Base-by-base conservation (phyloP, 2,113 vertebrate genomes). In the Ellobius talpinus region DNA sequence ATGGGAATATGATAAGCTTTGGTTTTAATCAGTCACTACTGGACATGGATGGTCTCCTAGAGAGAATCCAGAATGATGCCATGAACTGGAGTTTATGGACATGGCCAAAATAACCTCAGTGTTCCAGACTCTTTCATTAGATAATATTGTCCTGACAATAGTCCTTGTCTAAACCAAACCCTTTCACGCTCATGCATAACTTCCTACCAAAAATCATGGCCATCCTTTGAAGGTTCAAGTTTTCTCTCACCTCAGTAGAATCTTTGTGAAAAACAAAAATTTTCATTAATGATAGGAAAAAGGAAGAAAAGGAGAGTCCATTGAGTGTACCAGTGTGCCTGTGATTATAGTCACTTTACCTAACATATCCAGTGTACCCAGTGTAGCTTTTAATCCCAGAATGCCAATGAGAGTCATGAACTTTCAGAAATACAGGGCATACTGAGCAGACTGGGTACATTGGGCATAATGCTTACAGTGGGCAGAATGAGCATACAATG, bases 181-280 rank as follows among this genome's bases (percentile, higher is more conserved):
- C 26, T 66, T 90, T 63, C 24, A 78, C 29, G 68, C 11, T n/a
- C 78, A 39, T 72, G n/a, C 26, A 47, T 33, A 58, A 33, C 87
- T 86, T 77, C 66, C 66, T 47, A 91, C 4, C 6, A 70, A 85
- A 95, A 90, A 17, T 58, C 31, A 92, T 81, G 42, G 84, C 14
- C 42, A 65, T n/a, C 36, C n/a, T 76, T 63, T 70, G 76, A 63
- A 78, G 17, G 47, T 81, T 93, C 70, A 93, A 92, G 8, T 78
- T 33, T 85, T 78, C 5, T 39, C 50, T 86, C 36, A 89, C 3
- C 73, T 68, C 84, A 61, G 33, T 84, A 76, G 52, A 84, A 58
- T 42, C 24, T 76, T 96, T 93, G 39, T 55, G 79, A 12, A 91
- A 86, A 93, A 92, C 52, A 93, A 92, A 94, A n/a, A 72, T 65